phyloP scores from a whole-genome alignment of 2,888 invertebrate genomes.

The Ectemnius cavifrons region DNA sequence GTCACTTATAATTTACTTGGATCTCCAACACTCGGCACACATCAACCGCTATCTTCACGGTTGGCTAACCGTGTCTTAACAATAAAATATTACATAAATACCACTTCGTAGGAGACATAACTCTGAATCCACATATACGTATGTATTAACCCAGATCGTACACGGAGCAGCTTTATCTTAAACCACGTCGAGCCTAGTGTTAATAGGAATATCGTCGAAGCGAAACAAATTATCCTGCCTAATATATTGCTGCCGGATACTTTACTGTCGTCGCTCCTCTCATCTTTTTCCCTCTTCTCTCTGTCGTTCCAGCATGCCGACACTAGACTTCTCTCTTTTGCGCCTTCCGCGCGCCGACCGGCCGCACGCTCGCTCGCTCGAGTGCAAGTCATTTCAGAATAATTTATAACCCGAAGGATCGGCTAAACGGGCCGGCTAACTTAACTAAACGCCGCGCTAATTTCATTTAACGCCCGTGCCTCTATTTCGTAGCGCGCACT shows the following conservation, averaged over 20 bases:
- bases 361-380: constrained; percentile 24
- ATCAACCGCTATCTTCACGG: too few species aligned
- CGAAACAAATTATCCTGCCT: constrained; percentile 39
- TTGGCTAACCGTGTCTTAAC: too few species aligned
- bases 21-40: too few species aligned
- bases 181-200: not conserved
- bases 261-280: constrained; percentile 36
- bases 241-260: constrained; percentile 31
- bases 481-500: constrained; percentile 58
- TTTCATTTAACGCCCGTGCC: constrained; percentile 74
- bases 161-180: too few species aligned
- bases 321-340: not conserved
- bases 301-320: not conserved
- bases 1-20: not conserved
- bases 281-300: constrained; percentile 20
- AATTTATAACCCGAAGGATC: constrained; percentile 75
- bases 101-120: too few species aligned
- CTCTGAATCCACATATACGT: too few species aligned
- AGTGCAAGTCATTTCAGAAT: constrained; percentile 74
- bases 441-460: constrained; percentile 75
- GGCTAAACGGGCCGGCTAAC: constrained; percentile 70
- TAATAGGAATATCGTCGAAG: constrained; percentile 40
- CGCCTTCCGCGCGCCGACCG: not conserved
- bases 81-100: too few species aligned
- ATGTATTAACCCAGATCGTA: too few species aligned